Base-by-base conservation (phyloP, 2,888 invertebrate genomes). In the Caenorhabditis parvicauda region DNA sequence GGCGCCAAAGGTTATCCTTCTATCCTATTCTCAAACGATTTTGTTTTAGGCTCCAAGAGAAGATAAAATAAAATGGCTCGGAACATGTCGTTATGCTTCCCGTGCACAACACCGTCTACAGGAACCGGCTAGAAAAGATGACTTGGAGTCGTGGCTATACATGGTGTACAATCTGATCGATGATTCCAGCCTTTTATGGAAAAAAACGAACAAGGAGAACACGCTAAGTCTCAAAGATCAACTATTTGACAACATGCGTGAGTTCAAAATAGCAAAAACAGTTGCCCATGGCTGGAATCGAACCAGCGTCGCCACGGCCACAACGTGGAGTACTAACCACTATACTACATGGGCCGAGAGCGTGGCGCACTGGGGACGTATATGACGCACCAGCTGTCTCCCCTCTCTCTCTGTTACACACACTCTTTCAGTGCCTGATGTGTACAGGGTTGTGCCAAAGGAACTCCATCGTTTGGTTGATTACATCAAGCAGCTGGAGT, bases 281-380 rank as follows among this genome's bases (percentile, higher is more conserved):
- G n/a, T n/a, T n/a, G n/a, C n/a, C n/a, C n/a, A n/a, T n/a, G n/a
- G 61, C 65, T 56, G 66, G 72, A 72, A 75, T 75, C 71, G 69
- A 73, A 72, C 72, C 67, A 48, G 56, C 61, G 73, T 74, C 73
- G 73, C 73, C 67, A 71, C 73, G 73, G 73, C 73, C 70, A 73
- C 73, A 73, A 73, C 73, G 73, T 69, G 69, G 71, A 73, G 73
- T 74, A 74, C 73, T 73, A 73, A 73, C 72, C 73, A 74, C 73
- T 74, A 73, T 72, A 73, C 73, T 72, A 73, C n/a, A n/a, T n/a
- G n/a, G 35, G 35, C 9, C 9, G 9, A 32, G 35, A 12, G 9
- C 35, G 9, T 32, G 9, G n/a, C 9, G n/a, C 35, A 32, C n/a
- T 9, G n/a, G n/a, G 9, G 35, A 12, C n/a, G n/a, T 9, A 32